These are phyloP conservation scores for Anthopleura sola DNA, from an alignment of 64 coral and sea anemone genomes.

Conservation along the genomic window DNA sequence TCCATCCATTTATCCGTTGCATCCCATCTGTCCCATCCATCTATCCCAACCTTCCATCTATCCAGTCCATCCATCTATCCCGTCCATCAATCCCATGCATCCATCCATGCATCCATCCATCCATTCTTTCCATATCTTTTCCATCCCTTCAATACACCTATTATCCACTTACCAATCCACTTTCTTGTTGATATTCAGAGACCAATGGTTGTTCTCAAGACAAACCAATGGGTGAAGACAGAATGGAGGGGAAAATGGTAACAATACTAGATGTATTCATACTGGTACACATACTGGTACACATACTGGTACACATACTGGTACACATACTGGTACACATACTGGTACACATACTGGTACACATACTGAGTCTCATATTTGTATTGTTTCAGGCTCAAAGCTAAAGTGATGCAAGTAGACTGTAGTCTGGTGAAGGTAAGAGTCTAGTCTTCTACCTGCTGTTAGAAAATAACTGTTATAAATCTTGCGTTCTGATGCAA, in stretches of 20 bases:
- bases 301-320: neutral
- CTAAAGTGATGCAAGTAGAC: constrained; percentile 88
- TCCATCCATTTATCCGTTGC: too few species aligned
- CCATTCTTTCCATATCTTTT: too few species aligned
- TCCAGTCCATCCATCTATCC: too few species aligned
- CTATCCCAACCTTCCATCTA: too few species aligned
- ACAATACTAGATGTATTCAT: neutral
- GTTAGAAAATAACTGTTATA: too few species aligned
- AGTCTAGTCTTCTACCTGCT: too few species aligned
- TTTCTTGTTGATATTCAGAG: constrained; percentile 12
- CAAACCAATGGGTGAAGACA: constrained; percentile 77
- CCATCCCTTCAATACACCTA: too few species aligned
- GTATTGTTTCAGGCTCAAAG: constrained; percentile 72
- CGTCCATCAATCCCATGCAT: neutral
- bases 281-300: neutral
- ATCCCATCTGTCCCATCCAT: too few species aligned
- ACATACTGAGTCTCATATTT: neutral
- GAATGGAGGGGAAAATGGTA: constrained; percentile 91
- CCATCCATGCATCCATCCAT: neutral
- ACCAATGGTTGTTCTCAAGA: constrained; percentile 80
- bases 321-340: neutral
- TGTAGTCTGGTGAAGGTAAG: constrained; percentile 87
- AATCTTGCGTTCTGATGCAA: too few species aligned
- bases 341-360: neutral
- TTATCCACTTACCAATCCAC: neutral